Percentiles rank a stretch among this genome's conserved stretches.
Evolutionary conservation across 1,140 invertebrate genomes (phyloP).

Genomic region (Leptinotarsa undecemlineata): DNA sequence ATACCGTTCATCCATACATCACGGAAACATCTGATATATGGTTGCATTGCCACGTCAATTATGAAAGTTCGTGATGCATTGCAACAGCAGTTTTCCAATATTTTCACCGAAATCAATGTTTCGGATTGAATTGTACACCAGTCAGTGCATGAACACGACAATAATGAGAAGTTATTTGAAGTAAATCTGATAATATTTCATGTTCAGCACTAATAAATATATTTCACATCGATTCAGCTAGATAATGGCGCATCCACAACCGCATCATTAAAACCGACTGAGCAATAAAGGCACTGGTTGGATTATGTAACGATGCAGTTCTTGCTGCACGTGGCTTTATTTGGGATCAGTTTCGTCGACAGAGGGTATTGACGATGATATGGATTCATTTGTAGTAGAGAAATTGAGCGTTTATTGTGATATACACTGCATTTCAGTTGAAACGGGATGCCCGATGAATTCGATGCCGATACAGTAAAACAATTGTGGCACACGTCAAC

Average conservation of each 20-base stretch:
- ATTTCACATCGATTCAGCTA: background rate
- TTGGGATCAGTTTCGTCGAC: too few relatives aligned
- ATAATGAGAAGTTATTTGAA: background rate
- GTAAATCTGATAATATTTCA: background rate
- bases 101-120: background rate
- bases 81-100: conserved; percentile 5
- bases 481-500: too few relatives aligned
- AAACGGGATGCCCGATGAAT: too few relatives aligned
- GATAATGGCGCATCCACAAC: conserved; percentile 5
- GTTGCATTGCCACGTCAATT: background rate
- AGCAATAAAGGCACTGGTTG: conserved; percentile 4
- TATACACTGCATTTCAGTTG: too few relatives aligned
- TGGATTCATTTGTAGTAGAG: too few relatives aligned
- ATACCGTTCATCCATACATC: too few relatives aligned
- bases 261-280: conserved; percentile 7
- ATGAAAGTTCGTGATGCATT: background rate
- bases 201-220: background rate
- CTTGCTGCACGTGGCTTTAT: background rate
- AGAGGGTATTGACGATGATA: too few relatives aligned
- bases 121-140: background rate
- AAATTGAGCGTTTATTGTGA: too few relatives aligned
- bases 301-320: conserved; percentile 1
- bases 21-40: background rate
- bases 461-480: too few relatives aligned
- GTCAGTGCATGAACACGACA: background rate